Conservation (phyloP, 2,888 invertebrate species). For the Plemyria rubiginata region DNA sequence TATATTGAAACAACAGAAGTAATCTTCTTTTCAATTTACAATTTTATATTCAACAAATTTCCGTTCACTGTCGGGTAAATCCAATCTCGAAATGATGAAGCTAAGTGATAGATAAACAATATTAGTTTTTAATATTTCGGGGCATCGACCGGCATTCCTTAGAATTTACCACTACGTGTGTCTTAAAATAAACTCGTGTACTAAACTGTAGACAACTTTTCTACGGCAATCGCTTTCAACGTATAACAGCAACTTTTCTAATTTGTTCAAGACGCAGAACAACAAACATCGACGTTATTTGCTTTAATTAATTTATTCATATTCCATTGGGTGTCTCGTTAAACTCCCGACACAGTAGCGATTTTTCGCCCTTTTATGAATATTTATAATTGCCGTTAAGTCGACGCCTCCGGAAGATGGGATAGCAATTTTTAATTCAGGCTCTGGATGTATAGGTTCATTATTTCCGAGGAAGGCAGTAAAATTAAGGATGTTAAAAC, state of each 20-base stretch:
- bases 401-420: constrained; percentile 30
- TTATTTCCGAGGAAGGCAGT: constrained; percentile 28
- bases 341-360: constrained; percentile 25
- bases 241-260: constrained; percentile 2
- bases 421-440: constrained; percentile 42
- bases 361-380: constrained; percentile 37
- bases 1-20: not conserved
- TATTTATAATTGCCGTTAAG: constrained; percentile 41
- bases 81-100: constrained; percentile 32
- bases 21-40: not conserved
- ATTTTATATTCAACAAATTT: not conserved
- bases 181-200: constrained; percentile 42
- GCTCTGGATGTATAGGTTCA: constrained; percentile 34
- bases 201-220: constrained; percentile 34
- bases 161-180: constrained; percentile 33
- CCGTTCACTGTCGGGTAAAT: constrained; percentile 23
- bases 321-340: constrained; percentile 20
- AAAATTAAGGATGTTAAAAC: constrained; percentile 26
- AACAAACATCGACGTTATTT: constrained; percentile 21
- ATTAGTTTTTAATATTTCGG: constrained; percentile 34
- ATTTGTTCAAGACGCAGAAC: constrained; percentile 8
- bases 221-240: constrained; percentile 30
- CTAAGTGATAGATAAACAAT: constrained; percentile 27
- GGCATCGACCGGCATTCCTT: constrained; percentile 36
- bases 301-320: constrained; percentile 8